These are phyloP conservation scores for Notolepis coatsorum DNA, from an alignment of 2,797 vertebrate species.

Conservation along the genomic window DNA sequence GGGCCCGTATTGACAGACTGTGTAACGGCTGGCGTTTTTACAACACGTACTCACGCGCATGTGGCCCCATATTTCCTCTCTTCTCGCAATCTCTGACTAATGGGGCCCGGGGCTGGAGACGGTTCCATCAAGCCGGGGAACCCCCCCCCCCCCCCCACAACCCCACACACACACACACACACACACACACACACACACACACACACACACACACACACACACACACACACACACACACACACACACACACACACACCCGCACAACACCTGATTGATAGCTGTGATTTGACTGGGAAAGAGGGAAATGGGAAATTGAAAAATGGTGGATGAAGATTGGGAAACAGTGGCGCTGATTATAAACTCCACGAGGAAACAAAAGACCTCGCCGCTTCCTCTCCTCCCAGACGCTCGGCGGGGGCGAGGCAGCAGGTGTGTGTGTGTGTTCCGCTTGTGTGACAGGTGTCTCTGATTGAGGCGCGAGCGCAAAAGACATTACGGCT, in stretches of 20 bases:
- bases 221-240: constrained; percentile 20
- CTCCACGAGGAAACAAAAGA: constrained; percentile 79
- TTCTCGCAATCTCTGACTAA: constrained; percentile 77
- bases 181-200: constrained; percentile 4
- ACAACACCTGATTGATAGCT: constrained; percentile 86
- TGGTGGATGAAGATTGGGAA: constrained; percentile 82
- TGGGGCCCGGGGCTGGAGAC: constrained; percentile 78
- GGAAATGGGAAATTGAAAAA: constrained; percentile 87
- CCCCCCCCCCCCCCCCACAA: constrained; percentile 40
- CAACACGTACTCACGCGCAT: constrained; percentile 2
- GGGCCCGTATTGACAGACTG: constrained; percentile 75
- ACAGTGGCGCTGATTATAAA: constrained; percentile 84
- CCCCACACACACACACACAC: neutral
- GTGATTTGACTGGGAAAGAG: constrained; percentile 84
- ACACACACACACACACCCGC: constrained; percentile 67
- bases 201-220: neutral
- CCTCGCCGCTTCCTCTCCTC: constrained; percentile 70
- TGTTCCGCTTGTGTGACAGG: constrained; percentile 80
- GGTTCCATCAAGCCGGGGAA: constrained; percentile 82
- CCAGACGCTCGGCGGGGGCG: constrained; percentile 58
- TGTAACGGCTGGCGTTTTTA: constrained; percentile 62
- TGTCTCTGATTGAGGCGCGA: constrained; percentile 83
- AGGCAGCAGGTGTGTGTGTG: constrained; percentile 77
- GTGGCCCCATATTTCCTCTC: constrained; percentile 47
- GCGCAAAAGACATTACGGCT: constrained; percentile 83